A percentile compares a stretch with the other conserved stretches of the same genome.
Conservation (phyloP, 2,797 vertebrate genomes). For the Channallabes apus region DNA sequence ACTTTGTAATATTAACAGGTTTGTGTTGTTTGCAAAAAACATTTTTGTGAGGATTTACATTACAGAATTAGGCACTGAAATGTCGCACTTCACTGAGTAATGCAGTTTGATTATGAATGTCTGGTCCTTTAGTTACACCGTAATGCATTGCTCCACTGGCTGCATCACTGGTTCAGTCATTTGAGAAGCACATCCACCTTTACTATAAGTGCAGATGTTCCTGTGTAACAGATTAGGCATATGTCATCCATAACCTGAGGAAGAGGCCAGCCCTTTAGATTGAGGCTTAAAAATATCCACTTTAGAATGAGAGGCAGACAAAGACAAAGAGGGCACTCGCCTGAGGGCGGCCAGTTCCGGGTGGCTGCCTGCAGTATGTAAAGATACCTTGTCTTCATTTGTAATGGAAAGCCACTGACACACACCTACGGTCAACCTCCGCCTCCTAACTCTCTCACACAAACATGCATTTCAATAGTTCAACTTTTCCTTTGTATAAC, state of each 20-base stretch:
- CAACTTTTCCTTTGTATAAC: constrained; percentile 34
- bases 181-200: constrained; percentile 60
- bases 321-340: constrained; percentile 57
- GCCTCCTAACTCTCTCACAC: constrained; percentile 49
- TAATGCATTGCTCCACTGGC: constrained; percentile 48
- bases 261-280: constrained; percentile 56
- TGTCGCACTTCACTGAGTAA: constrained; percentile 39
- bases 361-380: constrained; percentile 63
- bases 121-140: constrained; percentile 37
- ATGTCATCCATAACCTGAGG: constrained; percentile 62
- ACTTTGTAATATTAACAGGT: neutral
- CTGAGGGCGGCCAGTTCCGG: constrained; percentile 60
- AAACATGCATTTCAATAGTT: constrained; percentile 53
- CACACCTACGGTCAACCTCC: constrained; percentile 54
- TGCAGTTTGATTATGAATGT: constrained; percentile 51
- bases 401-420: constrained; percentile 63
- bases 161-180: constrained; percentile 56
- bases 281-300: constrained; percentile 57
- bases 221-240: constrained; percentile 63
- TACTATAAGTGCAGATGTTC: constrained; percentile 61
- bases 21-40: neutral
- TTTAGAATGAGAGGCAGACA: constrained; percentile 60
- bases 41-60: neutral
- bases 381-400: constrained; percentile 69
- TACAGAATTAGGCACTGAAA: neutral